A percentile compares a stretch with the other conserved stretches of the same genome.
These are phyloP conservation scores for Loxodonta africana DNA, from an alignment of 2,113 vertebrate species.

Conservation along the genomic window DNA sequence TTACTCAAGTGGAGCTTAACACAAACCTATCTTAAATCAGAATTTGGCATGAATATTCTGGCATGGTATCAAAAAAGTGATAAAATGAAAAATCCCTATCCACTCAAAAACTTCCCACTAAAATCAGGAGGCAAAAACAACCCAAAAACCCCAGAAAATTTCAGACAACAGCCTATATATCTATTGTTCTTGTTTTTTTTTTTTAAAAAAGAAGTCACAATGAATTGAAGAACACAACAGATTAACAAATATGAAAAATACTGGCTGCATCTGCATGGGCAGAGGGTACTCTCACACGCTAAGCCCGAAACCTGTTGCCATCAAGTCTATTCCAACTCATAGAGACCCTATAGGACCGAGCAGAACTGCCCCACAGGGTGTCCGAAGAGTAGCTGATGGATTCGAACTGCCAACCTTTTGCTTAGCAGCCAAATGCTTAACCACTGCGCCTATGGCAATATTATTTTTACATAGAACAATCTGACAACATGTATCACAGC, in stretches of 20 bases:
- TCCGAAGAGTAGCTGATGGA: too few species aligned
- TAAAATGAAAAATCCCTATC: slow-evolving; percentile 19
- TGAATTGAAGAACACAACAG: neutral
- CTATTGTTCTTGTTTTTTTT: neutral
- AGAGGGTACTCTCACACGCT: neutral
- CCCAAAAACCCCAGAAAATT: neutral
- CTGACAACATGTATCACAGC: neutral
- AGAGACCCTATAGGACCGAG: too few species aligned
- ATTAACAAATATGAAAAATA: neutral
- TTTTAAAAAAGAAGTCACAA: neutral
- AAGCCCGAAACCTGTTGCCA: too few species aligned
- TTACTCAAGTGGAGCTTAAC: neutral
- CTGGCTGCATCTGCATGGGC: neutral
- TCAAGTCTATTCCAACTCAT: too few species aligned
- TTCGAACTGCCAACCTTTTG: too few species aligned
- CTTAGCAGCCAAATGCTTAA: too few species aligned
- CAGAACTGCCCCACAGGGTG: too few species aligned
- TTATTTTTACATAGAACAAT: slow-evolving; percentile 54
- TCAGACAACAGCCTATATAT: neutral
- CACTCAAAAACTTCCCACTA: neutral
- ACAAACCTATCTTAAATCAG: slow-evolving; percentile 26
- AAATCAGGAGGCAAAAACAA: slow-evolving; percentile 4
- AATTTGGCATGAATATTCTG: slow-evolving; percentile 23
- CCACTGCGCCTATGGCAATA: neutral
- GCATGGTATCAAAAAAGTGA: neutral